phyloP scores from a whole-genome alignment of 2,888 invertebrate species.

The Ormyrus thymus region DNA sequence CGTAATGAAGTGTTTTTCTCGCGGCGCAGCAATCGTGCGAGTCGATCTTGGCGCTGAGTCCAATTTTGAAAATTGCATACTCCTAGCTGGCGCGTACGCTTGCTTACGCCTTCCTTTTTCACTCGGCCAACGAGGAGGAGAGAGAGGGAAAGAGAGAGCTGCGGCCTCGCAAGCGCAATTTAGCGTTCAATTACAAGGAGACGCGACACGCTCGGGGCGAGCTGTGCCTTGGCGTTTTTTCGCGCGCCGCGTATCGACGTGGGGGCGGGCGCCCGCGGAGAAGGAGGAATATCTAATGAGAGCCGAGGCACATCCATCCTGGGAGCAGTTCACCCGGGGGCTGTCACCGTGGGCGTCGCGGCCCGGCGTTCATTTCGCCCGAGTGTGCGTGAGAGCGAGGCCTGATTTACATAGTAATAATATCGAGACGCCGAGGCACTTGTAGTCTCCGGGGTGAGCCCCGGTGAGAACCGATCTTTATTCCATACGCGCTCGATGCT shows the following conservation, averaged over 20 bases:
- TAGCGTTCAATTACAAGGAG: conserved; percentile 63
- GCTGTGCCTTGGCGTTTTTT: conserved; percentile 48
- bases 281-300: conserved; percentile 73
- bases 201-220: conserved; percentile 31
- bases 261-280: conserved; percentile 59
- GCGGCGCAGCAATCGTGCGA: background rate
- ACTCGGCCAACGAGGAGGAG: conserved; percentile 43
- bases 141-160: conserved; percentile 47
- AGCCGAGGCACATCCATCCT: conserved; percentile 72
- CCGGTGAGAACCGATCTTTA: conserved; percentile 42
- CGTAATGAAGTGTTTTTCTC: conserved; percentile 40
- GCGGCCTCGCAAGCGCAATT: conserved; percentile 59
- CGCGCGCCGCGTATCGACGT: conserved; percentile 62
- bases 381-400: conserved; percentile 48
- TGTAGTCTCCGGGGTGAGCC: conserved; percentile 23
- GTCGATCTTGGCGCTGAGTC: background rate
- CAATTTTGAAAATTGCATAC: conserved; percentile 51
- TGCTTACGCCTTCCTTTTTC: conserved; percentile 16
- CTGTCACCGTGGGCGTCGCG: conserved; percentile 74
- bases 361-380: background rate
- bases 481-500: conserved; percentile 47
- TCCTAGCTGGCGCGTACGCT: background rate
- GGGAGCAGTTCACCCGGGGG: conserved; percentile 68
- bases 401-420: conserved; percentile 76
- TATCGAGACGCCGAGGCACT: conserved; percentile 66